Evolutionary conservation across 2,113 vertebrate genomes (phyloP).

Genomic region (Haliaeetus leucogaster): DNA sequence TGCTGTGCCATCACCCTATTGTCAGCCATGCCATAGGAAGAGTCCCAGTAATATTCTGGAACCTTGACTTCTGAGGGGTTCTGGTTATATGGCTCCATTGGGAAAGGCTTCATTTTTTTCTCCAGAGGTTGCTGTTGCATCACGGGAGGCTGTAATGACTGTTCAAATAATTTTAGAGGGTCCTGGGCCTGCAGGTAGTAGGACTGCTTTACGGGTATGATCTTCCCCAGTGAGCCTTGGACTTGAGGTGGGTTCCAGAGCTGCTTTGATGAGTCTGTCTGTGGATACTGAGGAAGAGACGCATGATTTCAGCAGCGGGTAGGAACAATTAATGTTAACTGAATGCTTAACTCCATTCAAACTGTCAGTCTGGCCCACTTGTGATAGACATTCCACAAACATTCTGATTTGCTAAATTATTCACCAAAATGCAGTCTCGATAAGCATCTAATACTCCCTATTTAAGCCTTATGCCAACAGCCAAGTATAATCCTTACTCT

Average conservation of each 20-base stretch:
- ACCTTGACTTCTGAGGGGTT: conserved; percentile 86
- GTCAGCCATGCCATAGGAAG: conserved; percentile 83
- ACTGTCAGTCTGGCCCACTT: not conserved
- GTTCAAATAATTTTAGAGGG: conserved; percentile 90
- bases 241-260: conserved; percentile 92
- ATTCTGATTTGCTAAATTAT: not conserved
- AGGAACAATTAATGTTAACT: not conserved
- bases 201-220: conserved; percentile 87
- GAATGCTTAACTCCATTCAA: not conserved
- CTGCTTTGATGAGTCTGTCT: conserved; percentile 87
- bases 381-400: not conserved
- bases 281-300: conserved; percentile 78
- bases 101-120: conserved; percentile 93
- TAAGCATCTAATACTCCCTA: not conserved
- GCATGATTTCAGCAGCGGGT: not conserved
- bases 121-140: conserved; percentile 87
- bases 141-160: conserved; percentile 77
- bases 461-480: not conserved
- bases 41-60: conserved; percentile 93
- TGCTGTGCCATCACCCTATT: conserved; percentile 79
- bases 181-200: conserved; percentile 88
- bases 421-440: not conserved
- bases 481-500: not conserved
- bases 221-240: conserved; percentile 86
- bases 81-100: conserved; percentile 84